A percentile compares a stretch with the other conserved stretches of the same genome.
These are phyloP conservation scores for Halictus quadricinctus DNA, from an alignment of 2,888 invertebrate species.

Conservation along the genomic window DNA sequence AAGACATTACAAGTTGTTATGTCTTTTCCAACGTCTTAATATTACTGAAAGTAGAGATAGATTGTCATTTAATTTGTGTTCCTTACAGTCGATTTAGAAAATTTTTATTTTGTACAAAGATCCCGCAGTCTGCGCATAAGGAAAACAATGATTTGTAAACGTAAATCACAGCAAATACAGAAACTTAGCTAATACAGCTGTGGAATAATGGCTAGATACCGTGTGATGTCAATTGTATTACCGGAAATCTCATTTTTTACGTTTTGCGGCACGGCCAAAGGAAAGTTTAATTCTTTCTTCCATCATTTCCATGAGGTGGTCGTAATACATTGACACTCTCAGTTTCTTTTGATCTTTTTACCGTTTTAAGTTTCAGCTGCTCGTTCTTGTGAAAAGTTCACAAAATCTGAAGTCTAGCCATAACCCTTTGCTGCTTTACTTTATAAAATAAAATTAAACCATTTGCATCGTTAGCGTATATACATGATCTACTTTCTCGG, in stretches of 20 bases:
- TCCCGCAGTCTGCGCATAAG: no score
- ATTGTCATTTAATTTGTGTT: background rate
- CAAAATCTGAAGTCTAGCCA: background rate
- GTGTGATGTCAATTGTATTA: no score
- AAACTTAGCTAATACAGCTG: background rate
- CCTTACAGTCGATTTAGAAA: background rate
- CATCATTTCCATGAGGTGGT: no score
- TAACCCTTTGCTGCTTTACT: background rate
- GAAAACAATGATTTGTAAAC: no score
- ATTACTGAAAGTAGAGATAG: background rate
- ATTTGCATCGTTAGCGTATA: background rate
- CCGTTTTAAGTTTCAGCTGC: no score
- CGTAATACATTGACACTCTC: no score
- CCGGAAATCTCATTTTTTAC: no score
- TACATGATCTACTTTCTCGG: background rate
- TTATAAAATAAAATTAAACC: background rate
- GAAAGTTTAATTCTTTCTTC: no score
- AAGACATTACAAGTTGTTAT: background rate
- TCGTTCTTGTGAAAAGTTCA: background rate
- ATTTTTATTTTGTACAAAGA: background rate
- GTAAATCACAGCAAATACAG: background rate
- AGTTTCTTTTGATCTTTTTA: no score
- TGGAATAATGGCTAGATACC: background rate
- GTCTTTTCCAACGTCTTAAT: background rate
- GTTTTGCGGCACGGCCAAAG: background rate